Conservation (phyloP, 2,797 vertebrate species). For the Sparidentex hasta region DNA sequence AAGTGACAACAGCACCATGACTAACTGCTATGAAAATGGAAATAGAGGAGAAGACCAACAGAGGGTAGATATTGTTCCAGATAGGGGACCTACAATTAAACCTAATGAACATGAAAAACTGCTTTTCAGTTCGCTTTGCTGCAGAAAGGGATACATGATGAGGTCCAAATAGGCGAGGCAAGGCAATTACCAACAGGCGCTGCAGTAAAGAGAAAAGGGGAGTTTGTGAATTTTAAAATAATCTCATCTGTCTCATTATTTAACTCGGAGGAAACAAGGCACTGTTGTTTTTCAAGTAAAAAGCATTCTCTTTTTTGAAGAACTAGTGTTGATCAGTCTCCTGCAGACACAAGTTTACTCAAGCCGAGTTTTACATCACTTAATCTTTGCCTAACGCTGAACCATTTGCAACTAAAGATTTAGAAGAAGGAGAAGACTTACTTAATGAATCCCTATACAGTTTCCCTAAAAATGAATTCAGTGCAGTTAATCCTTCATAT, state of each 20-base stretch:
- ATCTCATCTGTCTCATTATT: conserved; percentile 35
- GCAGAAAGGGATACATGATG: conserved; percentile 52
- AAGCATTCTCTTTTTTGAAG: conserved; percentile 1
- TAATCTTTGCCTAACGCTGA: conserved; percentile 2
- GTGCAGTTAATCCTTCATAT: background rate
- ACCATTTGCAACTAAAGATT: background rate
- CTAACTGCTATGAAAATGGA: conserved; percentile 42
- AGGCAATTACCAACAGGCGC: conserved; percentile 38
- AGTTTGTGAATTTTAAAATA: conserved; percentile 23
- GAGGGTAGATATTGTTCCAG: conserved; percentile 50
- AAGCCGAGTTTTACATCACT: too few relatives aligned
- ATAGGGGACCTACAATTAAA: conserved; percentile 55
- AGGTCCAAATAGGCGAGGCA: conserved; percentile 29
- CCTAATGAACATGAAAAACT: conserved; percentile 57
- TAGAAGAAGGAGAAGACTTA: background rate
- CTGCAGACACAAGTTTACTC: background rate
- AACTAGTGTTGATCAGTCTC: background rate
- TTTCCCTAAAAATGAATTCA: background rate
- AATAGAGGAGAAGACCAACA: conserved; percentile 42
- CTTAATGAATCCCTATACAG: too few relatives aligned
- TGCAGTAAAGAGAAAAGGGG: conserved; percentile 11
- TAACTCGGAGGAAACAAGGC: background rate
- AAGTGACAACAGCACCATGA: conserved; percentile 21
- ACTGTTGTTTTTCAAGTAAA: background rate
- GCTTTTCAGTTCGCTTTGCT: conserved; percentile 34